Conservation (phyloP, 2,888 invertebrate species). For the Branchellion lobata region DNA sequence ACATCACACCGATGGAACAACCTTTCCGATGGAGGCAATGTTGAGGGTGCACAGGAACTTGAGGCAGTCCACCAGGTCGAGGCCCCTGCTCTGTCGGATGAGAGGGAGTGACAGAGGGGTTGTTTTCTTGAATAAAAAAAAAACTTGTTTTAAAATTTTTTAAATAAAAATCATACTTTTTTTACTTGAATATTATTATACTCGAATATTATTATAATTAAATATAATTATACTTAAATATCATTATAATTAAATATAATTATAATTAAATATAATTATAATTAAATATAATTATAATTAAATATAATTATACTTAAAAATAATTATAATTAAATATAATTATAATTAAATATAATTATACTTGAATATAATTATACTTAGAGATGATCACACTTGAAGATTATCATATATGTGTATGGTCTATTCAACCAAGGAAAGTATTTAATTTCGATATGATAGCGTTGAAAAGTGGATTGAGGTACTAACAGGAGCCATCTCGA, state of each 20-base stretch:
- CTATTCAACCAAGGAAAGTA: too few species aligned
- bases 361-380: too few species aligned
- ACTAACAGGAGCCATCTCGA: conserved; percentile 75
- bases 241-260: too few species aligned
- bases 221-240: too few species aligned
- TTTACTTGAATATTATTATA: background rate
- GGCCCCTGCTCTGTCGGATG: conserved; percentile 68
- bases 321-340: too few species aligned
- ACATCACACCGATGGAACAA: conserved; percentile 55
- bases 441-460: too few species aligned
- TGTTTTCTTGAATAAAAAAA: conserved; percentile 10
- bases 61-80: conserved; percentile 85
- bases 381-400: too few species aligned
- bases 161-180: background rate
- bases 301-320: too few species aligned
- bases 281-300: background rate
- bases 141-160: conserved; percentile 33
- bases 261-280: background rate
- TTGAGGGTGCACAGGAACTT: conserved; percentile 94
- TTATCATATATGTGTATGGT: too few species aligned
- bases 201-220: too few species aligned
- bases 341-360: too few species aligned
- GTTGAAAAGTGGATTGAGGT: too few species aligned
- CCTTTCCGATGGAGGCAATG: conserved; percentile 88
- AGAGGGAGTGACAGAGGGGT: background rate